A percentile compares a stretch with the other conserved stretches of the same genome.
These are phyloP conservation scores for Pocillopora damicornis DNA, from an alignment of 64 coral and sea anemone species.

Conservation along the genomic window DNA sequence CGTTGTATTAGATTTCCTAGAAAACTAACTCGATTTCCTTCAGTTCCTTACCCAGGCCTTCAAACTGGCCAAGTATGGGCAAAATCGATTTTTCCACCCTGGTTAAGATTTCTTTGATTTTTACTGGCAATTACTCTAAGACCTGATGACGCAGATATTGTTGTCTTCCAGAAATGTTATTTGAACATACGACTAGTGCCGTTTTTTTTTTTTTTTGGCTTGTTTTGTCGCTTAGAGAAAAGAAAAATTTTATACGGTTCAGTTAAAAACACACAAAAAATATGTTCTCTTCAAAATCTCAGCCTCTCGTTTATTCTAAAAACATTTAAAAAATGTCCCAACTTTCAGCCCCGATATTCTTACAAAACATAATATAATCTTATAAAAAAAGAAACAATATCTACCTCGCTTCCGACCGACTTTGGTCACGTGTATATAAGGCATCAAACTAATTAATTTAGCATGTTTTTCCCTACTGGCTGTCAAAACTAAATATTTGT, in stretches of 20 bases:
- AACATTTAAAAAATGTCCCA: constrained; percentile 1
- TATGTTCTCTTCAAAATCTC: constrained; percentile 35
- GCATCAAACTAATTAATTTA: background rate
- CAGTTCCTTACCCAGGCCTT: background rate
- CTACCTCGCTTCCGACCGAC: background rate
- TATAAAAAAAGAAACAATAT: background rate
- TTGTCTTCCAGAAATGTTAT: too few species aligned
- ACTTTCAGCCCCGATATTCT: constrained; percentile 19
- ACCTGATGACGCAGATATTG: background rate
- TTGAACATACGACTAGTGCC: constrained; percentile 4
- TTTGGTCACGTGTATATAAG: background rate
- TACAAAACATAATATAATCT: background rate
- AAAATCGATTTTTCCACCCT: background rate
- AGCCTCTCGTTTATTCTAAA: background rate
- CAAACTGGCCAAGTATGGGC: background rate
- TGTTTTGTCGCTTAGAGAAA: constrained; percentile 19
- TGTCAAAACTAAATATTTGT: background rate
- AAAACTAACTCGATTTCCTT: background rate
- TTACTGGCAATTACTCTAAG: background rate
- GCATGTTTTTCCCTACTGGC: background rate
- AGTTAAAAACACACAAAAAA: constrained; percentile 2
- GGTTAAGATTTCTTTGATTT: too few species aligned
- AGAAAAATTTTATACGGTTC: constrained; percentile 19
- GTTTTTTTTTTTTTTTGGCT: background rate
- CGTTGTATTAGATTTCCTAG: background rate